These are phyloP conservation scores for Holcopasites calliopsidis DNA, from an alignment of 1,140 invertebrate genomes.

Conservation along the genomic window DNA sequence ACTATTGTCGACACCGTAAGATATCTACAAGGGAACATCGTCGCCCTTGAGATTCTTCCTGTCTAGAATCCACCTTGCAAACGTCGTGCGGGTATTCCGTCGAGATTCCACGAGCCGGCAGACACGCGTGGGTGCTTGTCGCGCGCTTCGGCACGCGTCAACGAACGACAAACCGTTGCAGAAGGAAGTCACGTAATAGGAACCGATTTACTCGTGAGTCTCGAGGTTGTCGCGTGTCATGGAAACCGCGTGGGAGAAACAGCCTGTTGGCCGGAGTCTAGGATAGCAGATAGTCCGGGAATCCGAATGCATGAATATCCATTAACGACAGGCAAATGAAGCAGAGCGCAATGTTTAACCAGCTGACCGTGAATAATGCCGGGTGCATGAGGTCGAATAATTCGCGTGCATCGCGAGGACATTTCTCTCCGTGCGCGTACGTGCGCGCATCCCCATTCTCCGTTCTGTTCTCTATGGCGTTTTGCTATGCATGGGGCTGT, in stretches of 20 bases:
- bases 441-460: background rate
- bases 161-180: conserved; percentile 27
- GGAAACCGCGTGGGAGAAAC: conserved; percentile 26
- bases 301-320: conserved; percentile 65
- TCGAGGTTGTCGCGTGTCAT: conserved; percentile 44
- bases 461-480: background rate
- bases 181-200: conserved; percentile 58
- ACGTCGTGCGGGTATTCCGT: conserved; percentile 22
- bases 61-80: background rate
- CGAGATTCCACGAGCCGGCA: background rate
- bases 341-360: conserved; percentile 60
- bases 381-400: conserved; percentile 31
- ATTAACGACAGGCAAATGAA: conserved; percentile 64
- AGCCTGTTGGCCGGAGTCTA: background rate
- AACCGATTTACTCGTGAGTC: conserved; percentile 54
- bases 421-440: background rate
- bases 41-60: background rate
- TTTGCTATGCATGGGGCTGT: background rate
- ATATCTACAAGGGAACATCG: too few species aligned
- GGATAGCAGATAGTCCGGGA: conserved; percentile 23
- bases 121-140: background rate
- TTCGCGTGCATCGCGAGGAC: background rate
- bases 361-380: conserved; percentile 30
- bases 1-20: too few species aligned
- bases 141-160: background rate